Conservation (phyloP, 2,797 vertebrate species). For the Lindbergichthys nudifrons region DNA sequence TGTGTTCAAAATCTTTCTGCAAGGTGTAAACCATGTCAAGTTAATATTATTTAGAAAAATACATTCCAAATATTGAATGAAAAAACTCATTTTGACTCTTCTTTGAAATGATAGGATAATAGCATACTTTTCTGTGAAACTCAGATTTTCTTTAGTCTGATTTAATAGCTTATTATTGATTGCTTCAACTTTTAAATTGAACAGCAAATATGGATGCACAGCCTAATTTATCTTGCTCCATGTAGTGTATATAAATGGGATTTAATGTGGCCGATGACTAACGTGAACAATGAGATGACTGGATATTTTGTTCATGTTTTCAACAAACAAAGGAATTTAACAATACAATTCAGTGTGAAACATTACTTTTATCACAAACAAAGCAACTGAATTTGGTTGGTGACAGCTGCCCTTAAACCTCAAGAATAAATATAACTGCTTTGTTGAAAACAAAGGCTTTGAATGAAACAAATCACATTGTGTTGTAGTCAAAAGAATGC, state of each 20-base stretch:
- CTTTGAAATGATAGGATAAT: neutral
- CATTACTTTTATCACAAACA: neutral
- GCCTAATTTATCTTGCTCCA: slow-evolving; percentile 11
- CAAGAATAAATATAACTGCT: slow-evolving; percentile 24
- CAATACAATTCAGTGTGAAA: neutral
- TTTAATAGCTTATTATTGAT: slow-evolving; percentile 21
- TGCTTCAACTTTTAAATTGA: slow-evolving; percentile 9
- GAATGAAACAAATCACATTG: neutral
- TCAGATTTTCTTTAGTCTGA: slow-evolving; percentile 12
- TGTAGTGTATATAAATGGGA: neutral
- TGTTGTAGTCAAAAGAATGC: slow-evolving; percentile 4
- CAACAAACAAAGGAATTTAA: slow-evolving; percentile 3
- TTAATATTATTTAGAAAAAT: neutral
- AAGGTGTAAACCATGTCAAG: neutral
- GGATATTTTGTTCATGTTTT: neutral
- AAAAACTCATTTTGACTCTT: neutral
- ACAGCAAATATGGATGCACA: slow-evolving; percentile 5
- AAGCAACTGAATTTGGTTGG: neutral
- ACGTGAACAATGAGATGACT: neutral
- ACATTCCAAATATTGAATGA: neutral
- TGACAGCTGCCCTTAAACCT: neutral
- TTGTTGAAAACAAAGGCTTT: slow-evolving; percentile 13
- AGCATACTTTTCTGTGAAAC: slow-evolving; percentile 1
- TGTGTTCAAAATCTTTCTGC: neutral
- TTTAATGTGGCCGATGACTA: slow-evolving; percentile 5